Evolutionary conservation across 2,888 invertebrate genomes (phyloP), one percentile per base, ranked within the genome.

Genomic region (Ophion ellenae): DNA sequence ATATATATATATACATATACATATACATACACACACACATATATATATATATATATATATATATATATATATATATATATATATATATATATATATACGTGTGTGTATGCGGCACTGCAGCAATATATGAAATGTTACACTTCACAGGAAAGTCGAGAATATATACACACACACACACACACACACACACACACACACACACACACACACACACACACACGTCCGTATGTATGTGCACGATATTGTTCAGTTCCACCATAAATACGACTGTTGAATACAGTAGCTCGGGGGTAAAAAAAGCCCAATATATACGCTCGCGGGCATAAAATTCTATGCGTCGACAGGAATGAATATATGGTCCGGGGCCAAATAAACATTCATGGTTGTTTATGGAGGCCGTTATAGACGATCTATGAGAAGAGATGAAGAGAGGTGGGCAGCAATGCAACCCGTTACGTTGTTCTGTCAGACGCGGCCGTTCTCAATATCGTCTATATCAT

Each of bases 321-420:
- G 76, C 76, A 87, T 87, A 81, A 89, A 89, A 81, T 90, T 88
- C 88, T 88, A 83, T 88, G 84, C 86, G 92, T 88, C 85, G 89
- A 89, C 89, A 87, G 63, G 90, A 90, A 90, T 90, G 90, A 91
- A 92, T 92, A 92, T 92, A 92, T 83, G 88, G 73, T 74, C 57
- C 53, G 81, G 73, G 79, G 78, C 85, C 84, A 84, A 89, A 89
- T 86, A 88, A 90, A 89, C 89, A 89, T 91, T 91, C 88, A 90
- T 89, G 90, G 91, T 92, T 92, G 91, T 92, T 92, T 91, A 91
- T 87, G 86, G 82, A 59, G 67, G 57, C 36, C 28, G 45, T 14
- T 17, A 14, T 17, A 14, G 53, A 17, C 14, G 53, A 17, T 53
- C 17, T 53, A 53, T 10, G 14, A 2, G 53, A 53, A 53, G 17